phyloP scores from a whole-genome alignment of 2,888 invertebrate genomes.

The Cephalotes varians region DNA sequence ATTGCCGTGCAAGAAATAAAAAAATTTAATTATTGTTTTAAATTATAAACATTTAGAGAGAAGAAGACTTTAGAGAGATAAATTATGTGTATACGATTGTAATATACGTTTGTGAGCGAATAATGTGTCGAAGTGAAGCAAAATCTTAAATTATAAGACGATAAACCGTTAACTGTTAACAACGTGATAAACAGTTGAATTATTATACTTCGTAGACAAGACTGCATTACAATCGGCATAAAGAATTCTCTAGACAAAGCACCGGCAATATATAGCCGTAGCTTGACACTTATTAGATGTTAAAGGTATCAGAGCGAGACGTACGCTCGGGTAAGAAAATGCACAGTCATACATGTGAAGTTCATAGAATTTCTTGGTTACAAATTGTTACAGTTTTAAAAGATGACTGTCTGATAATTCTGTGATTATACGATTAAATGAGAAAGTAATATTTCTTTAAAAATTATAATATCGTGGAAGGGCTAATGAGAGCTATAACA shows the following conservation, averaged over 20 bases:
- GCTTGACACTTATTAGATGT: conserved; percentile 54
- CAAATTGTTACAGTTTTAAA: conserved; percentile 14
- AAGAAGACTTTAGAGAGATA: too few relatives aligned
- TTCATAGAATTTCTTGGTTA: conserved; percentile 32
- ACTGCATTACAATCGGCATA: conserved; percentile 17
- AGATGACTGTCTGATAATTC: conserved; percentile 2
- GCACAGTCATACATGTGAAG: conserved; percentile 26
- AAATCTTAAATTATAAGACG: background rate
- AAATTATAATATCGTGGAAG: too few relatives aligned
- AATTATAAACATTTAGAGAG: background rate
- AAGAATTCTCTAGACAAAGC: conserved; percentile 30
- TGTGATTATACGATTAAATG: conserved; percentile 1
- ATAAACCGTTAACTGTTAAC: conserved; percentile 28
- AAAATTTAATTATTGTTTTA: background rate
- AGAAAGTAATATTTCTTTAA: background rate
- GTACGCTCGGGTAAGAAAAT: conserved; percentile 14
- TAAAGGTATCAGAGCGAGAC: conserved; percentile 44
- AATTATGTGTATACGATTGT: background rate
- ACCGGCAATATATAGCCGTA: conserved; percentile 12
- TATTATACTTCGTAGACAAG: conserved; percentile 30
- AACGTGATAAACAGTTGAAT: background rate
- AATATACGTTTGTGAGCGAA: background rate
- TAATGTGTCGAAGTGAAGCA: background rate
- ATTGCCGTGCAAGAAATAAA: background rate
- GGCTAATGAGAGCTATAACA: too few relatives aligned